These are phyloP conservation scores for Catharus bicknelli DNA, from an alignment of 2,113 vertebrate species.

Conservation along the genomic window DNA sequence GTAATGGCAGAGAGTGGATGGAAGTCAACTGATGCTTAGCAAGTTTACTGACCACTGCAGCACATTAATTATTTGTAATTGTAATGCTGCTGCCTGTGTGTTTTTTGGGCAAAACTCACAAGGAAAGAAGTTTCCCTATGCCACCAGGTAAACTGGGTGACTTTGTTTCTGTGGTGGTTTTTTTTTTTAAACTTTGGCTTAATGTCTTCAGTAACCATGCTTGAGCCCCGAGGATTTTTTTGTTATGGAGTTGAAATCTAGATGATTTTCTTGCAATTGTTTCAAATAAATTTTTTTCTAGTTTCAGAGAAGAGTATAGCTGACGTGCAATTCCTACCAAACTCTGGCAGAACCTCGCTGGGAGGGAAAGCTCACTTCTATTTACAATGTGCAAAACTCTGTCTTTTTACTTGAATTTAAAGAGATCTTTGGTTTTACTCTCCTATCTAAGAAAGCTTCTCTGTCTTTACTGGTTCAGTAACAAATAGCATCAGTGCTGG, in stretches of 20 bases:
- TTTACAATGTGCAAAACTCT: background rate
- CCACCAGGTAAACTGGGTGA: background rate
- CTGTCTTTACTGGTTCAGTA: background rate
- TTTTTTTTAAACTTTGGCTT: background rate
- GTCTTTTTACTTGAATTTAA: background rate
- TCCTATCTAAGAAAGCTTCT: background rate
- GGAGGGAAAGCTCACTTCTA: background rate
- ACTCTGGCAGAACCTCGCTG: background rate
- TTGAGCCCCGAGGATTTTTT: background rate
- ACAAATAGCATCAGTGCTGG: background rate
- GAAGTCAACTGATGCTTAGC: background rate
- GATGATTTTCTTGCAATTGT: background rate
- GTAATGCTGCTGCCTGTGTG: background rate
- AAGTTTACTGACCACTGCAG: background rate
- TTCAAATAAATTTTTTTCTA: background rate
- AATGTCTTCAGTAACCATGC: background rate
- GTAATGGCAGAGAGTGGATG: background rate
- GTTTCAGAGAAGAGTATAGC: background rate
- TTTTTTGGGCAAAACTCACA: background rate
- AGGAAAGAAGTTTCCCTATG: background rate
- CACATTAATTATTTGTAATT: background rate
- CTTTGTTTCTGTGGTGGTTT: background rate
- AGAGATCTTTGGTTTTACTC: background rate
- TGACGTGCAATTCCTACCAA: background rate
- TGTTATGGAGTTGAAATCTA: background rate